These are phyloP conservation scores for Monopterus albus DNA, from an alignment of 2,113 vertebrate genomes.

Conservation along the genomic window DNA sequence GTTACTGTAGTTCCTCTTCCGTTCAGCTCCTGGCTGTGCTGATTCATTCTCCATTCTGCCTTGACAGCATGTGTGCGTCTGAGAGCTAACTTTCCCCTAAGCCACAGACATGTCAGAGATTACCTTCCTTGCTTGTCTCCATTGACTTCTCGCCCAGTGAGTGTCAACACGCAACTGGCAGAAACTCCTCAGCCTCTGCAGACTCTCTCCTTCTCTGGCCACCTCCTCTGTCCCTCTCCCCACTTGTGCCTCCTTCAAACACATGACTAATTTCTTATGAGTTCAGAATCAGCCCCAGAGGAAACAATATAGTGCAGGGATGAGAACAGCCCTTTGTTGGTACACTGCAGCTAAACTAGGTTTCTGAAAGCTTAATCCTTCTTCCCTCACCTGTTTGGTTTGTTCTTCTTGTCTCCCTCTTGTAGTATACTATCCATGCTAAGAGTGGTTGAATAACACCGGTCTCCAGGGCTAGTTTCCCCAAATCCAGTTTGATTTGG, in stretches of 20 bases:
- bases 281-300: constrained; percentile 7
- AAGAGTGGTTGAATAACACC: too few relatives aligned
- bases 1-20: constrained; percentile 39
- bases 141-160: constrained; percentile 50
- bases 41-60: constrained; percentile 39
- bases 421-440: too few relatives aligned
- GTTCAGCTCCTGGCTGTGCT: constrained; percentile 28
- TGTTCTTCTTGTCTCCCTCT: neutral
- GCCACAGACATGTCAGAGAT: constrained; percentile 56
- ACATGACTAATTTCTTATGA: constrained; percentile 15
- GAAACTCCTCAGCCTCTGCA: constrained; percentile 38
- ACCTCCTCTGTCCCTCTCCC: neutral
- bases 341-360: neutral
- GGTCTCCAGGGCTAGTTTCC: too few relatives aligned
- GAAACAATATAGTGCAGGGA: neutral
- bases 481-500: too few relatives aligned
- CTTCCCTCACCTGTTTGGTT: neutral
- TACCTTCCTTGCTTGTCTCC: constrained; percentile 39
- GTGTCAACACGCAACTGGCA: constrained; percentile 61
- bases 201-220: constrained; percentile 7
- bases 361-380: too few relatives aligned
- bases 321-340: neutral
- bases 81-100: constrained; percentile 49
- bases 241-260: neutral
- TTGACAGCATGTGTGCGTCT: constrained; percentile 15